Conservation (phyloP, 2,113 vertebrate genomes). For the Tyto alba region DNA sequence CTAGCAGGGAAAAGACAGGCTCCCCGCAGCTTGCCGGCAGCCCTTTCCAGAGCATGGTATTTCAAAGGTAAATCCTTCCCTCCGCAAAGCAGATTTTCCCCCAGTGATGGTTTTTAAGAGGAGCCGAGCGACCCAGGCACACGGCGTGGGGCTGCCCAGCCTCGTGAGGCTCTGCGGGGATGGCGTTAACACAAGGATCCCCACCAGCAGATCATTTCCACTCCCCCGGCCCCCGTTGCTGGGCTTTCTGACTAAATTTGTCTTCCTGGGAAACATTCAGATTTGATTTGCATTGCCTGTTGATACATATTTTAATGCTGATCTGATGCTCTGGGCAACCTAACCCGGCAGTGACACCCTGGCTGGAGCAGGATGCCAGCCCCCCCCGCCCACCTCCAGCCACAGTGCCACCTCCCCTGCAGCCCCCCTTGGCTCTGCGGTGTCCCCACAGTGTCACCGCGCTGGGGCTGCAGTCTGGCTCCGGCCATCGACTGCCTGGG, state of each 20-base stretch:
- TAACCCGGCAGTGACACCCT: rapidly evolving
- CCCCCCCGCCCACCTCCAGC: neutral
- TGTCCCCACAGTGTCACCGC: neutral
- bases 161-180: neutral
- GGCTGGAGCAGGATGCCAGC: neutral
- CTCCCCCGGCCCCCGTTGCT: neutral
- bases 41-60: neutral
- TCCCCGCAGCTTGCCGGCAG: neutral
- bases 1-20: neutral
- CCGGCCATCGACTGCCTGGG: neutral
- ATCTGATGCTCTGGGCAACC: neutral
- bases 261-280: neutral
- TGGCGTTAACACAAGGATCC: rapidly evolving
- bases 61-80: neutral
- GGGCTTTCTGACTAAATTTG: neutral
- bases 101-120: neutral
- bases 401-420: neutral
- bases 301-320: neutral
- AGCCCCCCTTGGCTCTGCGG: neutral
- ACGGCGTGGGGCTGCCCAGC: rapidly evolving
- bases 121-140: neutral
- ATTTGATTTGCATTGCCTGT: neutral
- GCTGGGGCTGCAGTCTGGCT: neutral
- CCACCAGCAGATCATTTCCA: neutral
- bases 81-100: neutral